Conservation (phyloP, 2,888 invertebrate genomes). For the Lycaena phlaeas region DNA sequence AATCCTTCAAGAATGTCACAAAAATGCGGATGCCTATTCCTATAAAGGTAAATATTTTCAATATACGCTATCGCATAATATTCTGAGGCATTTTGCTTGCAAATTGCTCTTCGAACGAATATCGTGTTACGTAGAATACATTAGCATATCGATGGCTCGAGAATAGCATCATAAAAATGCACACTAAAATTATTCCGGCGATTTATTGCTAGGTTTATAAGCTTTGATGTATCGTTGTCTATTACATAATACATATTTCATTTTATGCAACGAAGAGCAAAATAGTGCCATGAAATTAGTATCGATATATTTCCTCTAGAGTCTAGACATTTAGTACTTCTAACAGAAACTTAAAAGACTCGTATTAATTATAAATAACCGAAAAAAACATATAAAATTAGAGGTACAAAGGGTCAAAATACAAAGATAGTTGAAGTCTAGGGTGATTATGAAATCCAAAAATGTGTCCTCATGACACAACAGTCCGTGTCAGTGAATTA, state of each 20-base stretch:
- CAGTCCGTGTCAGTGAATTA: too few relatives aligned
- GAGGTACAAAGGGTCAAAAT: too few relatives aligned
- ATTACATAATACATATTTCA: background rate
- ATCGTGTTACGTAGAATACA: slow-evolving; percentile 30
- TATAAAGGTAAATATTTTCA: slow-evolving; percentile 8
- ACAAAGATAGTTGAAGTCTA: too few relatives aligned
- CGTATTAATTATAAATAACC: too few relatives aligned
- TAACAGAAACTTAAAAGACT: too few relatives aligned
- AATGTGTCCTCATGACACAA: too few relatives aligned
- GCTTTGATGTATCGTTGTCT: slow-evolving; percentile 5
- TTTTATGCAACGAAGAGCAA: too few relatives aligned
- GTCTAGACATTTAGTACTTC: too few relatives aligned
- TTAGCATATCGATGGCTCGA: slow-evolving; percentile 44
- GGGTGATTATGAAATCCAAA: too few relatives aligned
- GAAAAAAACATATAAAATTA: too few relatives aligned
- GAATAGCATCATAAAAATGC: slow-evolving; percentile 32
- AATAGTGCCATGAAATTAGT: too few relatives aligned
- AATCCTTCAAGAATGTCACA: background rate
- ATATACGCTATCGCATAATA: slow-evolving; percentile 17
- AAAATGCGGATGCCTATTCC: background rate
- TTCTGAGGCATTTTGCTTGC: slow-evolving; percentile 41
- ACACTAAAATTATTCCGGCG: slow-evolving; percentile 18
- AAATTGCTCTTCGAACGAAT: slow-evolving; percentile 42
- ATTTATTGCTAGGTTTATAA: slow-evolving; percentile 2
- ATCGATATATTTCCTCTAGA: too few relatives aligned